Evolutionary conservation across 2,113 vertebrate genomes (phyloP), one percentile per base, ranked within the genome.

Genomic region (Patagioenas fasciata): DNA sequence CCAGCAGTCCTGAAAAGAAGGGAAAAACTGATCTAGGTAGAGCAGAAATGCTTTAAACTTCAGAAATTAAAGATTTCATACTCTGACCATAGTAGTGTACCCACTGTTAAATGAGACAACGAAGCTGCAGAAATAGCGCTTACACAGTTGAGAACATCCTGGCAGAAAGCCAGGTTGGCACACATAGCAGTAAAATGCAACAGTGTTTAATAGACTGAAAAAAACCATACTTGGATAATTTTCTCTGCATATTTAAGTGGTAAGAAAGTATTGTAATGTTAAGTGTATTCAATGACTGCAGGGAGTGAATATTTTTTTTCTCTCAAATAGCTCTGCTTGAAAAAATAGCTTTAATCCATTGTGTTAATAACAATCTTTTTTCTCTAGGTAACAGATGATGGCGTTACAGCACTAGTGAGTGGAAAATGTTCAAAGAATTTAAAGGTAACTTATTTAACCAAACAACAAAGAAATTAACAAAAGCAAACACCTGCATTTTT

Each of bases 351-450:
- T 88, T 91, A 75, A 78, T 75, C 25, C 4, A 18, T 20, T 85
- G 10, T 66, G 15, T 60, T 31, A 51, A 66, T 62, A 82, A 70
- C 29, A 25, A 10, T 3, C 13, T 58, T 78, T 89, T 93, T 93
- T 79, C 90, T 89, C 48, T 93, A 99, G 99, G 98, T 99, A 69
- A 99, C 98, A 60, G 98, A 99, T 88, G 96, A 91, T 87, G 99
- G 98, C 10, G 98, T 99, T 84, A 86, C 98, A 92, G 98, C 98
- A 9, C 97, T 99, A 53, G 98, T 98, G 72, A 98, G 96, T 92
- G 98, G 98, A 95, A 97, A 93, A 5, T 99, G 98, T 97, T 98
- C 98, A 29, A 96, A 97, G 79, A 98, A 95, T 89, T 97, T 99
- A 95, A 98, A 99, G 98, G 99, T 99, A 98, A 97, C 6, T 80